phyloP scores from a whole-genome alignment of 2,888 invertebrate genomes.

The Zele albiditarsus region DNA sequence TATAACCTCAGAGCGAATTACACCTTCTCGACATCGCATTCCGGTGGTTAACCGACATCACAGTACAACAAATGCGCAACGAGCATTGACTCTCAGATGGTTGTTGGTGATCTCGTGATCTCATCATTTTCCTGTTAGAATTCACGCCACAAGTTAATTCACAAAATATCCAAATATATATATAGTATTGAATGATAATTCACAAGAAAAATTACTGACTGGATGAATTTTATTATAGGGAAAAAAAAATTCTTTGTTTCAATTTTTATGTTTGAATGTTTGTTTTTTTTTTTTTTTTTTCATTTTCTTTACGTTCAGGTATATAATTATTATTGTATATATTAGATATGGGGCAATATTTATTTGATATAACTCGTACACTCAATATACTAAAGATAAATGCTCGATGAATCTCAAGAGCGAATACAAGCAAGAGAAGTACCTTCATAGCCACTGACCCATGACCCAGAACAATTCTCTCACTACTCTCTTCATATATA shows the following conservation, averaged over 20 bases:
- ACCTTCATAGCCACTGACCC: constrained; percentile 68
- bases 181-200: neutral
- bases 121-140: constrained; percentile 9
- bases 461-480: constrained; percentile 65
- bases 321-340: neutral
- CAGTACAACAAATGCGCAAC: constrained; percentile 12
- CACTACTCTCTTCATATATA: constrained; percentile 53
- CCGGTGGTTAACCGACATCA: constrained; percentile 50
- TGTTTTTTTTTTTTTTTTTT: neutral
- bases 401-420: constrained; percentile 62
- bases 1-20: constrained; percentile 22
- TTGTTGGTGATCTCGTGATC: constrained; percentile 2
- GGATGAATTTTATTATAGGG: neutral
- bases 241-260: constrained; percentile 6
- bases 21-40: constrained; percentile 46
- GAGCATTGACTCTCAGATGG: neutral
- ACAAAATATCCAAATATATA: neutral
- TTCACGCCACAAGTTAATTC: constrained; percentile 8
- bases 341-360: neutral
- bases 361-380: neutral
- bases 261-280: no score
- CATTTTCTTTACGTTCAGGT: neutral
- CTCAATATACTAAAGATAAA: constrained; percentile 24
- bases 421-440: constrained; percentile 55
- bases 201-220: neutral